Evolutionary conservation across 2,113 vertebrate species (phyloP).

Genomic region (Rhinogobius similis): DNA sequence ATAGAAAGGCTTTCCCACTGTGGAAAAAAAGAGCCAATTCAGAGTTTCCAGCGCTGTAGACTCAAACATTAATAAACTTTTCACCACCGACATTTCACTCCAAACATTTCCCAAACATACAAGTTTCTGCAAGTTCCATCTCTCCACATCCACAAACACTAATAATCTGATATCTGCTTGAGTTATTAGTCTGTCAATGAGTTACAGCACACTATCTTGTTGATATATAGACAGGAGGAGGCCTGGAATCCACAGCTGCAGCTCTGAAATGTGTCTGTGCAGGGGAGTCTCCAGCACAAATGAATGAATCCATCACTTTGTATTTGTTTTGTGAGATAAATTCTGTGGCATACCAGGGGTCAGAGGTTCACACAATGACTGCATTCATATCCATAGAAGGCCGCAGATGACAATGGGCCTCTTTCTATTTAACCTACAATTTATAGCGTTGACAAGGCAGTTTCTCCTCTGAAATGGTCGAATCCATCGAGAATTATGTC

Average conservation of each 20-base stretch:
- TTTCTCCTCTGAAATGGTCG: neutral
- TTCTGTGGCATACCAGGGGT: neutral
- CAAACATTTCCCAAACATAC: neutral
- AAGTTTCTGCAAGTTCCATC: neutral
- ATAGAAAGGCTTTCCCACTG: too few relatives aligned
- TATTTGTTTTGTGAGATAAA: conserved; percentile 10
- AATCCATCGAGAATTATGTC: neutral
- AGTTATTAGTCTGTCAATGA: neutral
- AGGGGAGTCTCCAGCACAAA: neutral
- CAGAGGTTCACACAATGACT: conserved; percentile 1
- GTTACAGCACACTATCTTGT: neutral
- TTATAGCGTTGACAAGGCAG: neutral
- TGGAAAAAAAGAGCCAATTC: too few relatives aligned
- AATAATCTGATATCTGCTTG: neutral
- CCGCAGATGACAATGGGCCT: neutral
- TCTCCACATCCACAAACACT: conserved; percentile 1
- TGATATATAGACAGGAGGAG: neutral
- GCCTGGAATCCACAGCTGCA: conserved; percentile 1
- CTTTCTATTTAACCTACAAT: neutral
- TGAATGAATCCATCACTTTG: conserved; percentile 11
- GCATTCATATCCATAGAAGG: neutral
- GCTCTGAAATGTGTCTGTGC: neutral
- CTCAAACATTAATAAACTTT: neutral
- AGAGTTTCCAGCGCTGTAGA: neutral
- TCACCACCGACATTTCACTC: neutral